A percentile compares a stretch with the other conserved stretches of the same genome.
These are phyloP conservation scores for Pseudobourletiella spinata DNA, from an alignment of 1,140 invertebrate genomes.

Conservation along the genomic window DNA sequence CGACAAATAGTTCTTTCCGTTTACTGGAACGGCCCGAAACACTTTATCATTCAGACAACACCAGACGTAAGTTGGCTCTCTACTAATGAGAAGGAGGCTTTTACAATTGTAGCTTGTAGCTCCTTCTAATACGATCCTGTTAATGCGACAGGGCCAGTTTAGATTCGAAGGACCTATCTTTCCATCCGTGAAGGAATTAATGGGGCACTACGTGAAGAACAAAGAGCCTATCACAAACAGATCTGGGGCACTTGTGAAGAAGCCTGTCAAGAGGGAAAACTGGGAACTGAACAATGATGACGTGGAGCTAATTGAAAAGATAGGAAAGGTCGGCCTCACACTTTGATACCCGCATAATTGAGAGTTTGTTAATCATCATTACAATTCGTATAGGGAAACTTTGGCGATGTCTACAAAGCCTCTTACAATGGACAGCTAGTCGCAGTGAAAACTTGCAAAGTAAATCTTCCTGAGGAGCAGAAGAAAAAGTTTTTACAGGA, in stretches of 20 bases:
- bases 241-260: constrained; percentile 77
- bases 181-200: constrained; percentile 82
- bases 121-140: neutral
- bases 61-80: constrained; percentile 59
- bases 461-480: constrained; percentile 87
- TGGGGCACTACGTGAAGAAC: constrained; percentile 74
- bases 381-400: constrained; percentile 94
- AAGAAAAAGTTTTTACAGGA: constrained; percentile 94
- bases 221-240: constrained; percentile 79
- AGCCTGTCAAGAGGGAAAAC: constrained; percentile 77
- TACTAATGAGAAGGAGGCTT: constrained; percentile 6
- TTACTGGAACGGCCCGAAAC: constrained; percentile 82
- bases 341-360: too few relatives aligned
- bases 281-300: constrained; percentile 97
- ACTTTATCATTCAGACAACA: constrained; percentile 95
- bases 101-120: constrained; percentile 4
- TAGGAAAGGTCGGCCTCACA: constrained; percentile 91
- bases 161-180: constrained; percentile 89
- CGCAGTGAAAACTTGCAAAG: constrained; percentile 91
- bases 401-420: constrained; percentile 93
- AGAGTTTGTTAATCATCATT: too few relatives aligned
- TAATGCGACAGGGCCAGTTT: constrained; percentile 64
- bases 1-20: constrained; percentile 89
- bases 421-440: constrained; percentile 74
- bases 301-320: constrained; percentile 84